Evolutionary conservation across 2,888 invertebrate genomes (phyloP).

Genomic region (Bellardia bayeri): DNA sequence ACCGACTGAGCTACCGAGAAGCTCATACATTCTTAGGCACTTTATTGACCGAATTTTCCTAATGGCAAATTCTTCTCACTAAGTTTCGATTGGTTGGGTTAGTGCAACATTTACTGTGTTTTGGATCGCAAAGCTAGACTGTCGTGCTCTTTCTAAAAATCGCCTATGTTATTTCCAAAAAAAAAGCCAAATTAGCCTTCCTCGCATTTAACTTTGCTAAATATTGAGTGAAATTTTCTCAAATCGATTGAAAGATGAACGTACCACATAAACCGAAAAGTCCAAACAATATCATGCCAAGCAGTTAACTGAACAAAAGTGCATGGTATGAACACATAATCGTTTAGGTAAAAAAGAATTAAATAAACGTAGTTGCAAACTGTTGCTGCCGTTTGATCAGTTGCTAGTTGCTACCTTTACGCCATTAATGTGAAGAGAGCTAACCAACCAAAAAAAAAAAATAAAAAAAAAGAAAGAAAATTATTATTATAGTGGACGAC

Average conservation of each 20-base stretch:
- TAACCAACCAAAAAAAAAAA: neutral
- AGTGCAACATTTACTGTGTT: too few species aligned
- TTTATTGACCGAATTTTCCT: too few species aligned
- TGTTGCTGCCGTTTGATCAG: slow-evolving; percentile 68
- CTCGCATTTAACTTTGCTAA: neutral
- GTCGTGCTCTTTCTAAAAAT: too few species aligned
- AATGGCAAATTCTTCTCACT: too few species aligned
- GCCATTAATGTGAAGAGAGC: slow-evolving; percentile 62
- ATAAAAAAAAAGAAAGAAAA: slow-evolving; percentile 44
- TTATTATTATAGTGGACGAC: slow-evolving; percentile 71
- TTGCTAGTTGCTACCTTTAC: slow-evolving; percentile 70
- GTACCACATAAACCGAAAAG: neutral
- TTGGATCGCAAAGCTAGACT: too few species aligned
- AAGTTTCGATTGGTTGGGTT: too few species aligned
- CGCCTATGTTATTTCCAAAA: too few species aligned
- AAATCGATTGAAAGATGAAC: slow-evolving; percentile 62
- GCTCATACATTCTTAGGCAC: too few species aligned
- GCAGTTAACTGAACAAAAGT: neutral
- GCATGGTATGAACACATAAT: slow-evolving; percentile 68
- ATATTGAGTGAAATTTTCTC: neutral
- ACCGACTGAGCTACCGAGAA: too few species aligned
- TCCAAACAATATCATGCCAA: too few species aligned
- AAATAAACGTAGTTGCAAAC: slow-evolving; percentile 50
- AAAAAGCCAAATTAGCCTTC: too few species aligned
- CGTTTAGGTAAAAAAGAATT: slow-evolving; percentile 45